Conservation (phyloP, 1,140 invertebrate species). For the Drosophila asahinai region DNA sequence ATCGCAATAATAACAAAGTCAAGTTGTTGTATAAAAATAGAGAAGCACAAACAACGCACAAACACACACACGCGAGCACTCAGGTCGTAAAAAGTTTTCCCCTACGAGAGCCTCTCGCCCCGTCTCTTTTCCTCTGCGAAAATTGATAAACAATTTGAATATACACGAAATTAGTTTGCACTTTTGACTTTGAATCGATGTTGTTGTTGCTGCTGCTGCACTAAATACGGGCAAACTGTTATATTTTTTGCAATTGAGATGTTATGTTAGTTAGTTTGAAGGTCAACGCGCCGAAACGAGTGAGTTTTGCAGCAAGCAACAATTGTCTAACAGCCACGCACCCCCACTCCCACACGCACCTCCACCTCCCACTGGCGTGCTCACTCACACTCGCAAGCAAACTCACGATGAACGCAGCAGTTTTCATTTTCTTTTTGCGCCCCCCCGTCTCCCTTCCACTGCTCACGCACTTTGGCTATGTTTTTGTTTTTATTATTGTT, state of each 20-base stretch:
- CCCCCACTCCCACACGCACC: constrained; percentile 1
- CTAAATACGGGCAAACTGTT: constrained; percentile 13
- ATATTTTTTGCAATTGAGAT: neutral
- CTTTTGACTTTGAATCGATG: constrained; percentile 66
- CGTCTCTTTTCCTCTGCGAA: constrained; percentile 1
- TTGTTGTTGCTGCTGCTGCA: constrained; percentile 21
- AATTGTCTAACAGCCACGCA: constrained; percentile 21
- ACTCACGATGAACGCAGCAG: constrained; percentile 71
- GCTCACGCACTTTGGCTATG: constrained; percentile 19
- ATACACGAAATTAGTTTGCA: constrained; percentile 58
- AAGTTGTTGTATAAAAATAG: constrained; percentile 45
- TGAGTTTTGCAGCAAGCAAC: constrained; percentile 49
- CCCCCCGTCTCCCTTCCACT: constrained; percentile 10
- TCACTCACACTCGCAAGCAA: constrained; percentile 11
- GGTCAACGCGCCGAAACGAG: constrained; percentile 40
- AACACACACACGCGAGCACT: neutral
- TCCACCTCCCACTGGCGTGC: neutral
- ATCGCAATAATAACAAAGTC: constrained; percentile 44
- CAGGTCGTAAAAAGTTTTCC: constrained; percentile 28
- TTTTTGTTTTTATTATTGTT: constrained; percentile 15
- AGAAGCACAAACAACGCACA: constrained; percentile 18
- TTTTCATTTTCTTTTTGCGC: constrained; percentile 65
- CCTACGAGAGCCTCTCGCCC: constrained; percentile 2
- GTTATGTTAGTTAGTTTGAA: constrained; percentile 31
- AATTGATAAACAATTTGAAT: constrained; percentile 60